Evolutionary conservation across 2,888 invertebrate genomes (phyloP), one percentile per base, ranked within the genome.

Genomic region (Trissonchulus sp.): DNA sequence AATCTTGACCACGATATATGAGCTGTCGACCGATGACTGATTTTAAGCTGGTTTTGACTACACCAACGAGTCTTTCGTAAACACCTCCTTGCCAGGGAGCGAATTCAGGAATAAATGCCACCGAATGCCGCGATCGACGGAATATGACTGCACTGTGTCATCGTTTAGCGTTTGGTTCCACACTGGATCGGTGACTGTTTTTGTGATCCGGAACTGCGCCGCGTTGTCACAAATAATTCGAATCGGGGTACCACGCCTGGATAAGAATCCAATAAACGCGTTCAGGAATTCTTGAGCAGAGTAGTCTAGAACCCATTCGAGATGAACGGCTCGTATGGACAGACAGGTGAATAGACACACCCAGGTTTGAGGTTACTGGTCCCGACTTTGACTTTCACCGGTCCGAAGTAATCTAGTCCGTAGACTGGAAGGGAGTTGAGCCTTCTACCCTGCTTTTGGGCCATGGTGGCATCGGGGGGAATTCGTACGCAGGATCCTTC

Each of bases 51-150:
- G n/a, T n/a, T 77, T 87, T 87, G 2, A 86, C 60, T 2, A 84
- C 72, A 2, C 83, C 80, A 23, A 86, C 80, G 2, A 87, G 77
- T 28, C 85, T 78, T 78, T 87, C 86, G 81, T 84, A 87, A 78
- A 83, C 84, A 62, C 86, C 86, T 72, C 86, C 86, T 85, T 84
- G 84, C 86, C 86, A 87, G 1, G 85, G 79, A 1, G 85, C 83
- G 0, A 81, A 78, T 1, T 84, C 85, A 2, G 84, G 83, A 73
- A 83, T 86, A 77, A 86, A 86, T 28, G 77, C 81, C 82, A 82
- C 0, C 73, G n/a, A 60, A 81, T 81, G 28, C 71, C 69, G 33
- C 78, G 18, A 1, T 63, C 31, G 28, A 74, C 68, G 68, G n/a
- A 48, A 2, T 73, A 68, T 8, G 68, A 63, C 28, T 63, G 28